Base-by-base conservation (phyloP, 2,113 vertebrate genomes). In the Salvelinus alpinus region DNA sequence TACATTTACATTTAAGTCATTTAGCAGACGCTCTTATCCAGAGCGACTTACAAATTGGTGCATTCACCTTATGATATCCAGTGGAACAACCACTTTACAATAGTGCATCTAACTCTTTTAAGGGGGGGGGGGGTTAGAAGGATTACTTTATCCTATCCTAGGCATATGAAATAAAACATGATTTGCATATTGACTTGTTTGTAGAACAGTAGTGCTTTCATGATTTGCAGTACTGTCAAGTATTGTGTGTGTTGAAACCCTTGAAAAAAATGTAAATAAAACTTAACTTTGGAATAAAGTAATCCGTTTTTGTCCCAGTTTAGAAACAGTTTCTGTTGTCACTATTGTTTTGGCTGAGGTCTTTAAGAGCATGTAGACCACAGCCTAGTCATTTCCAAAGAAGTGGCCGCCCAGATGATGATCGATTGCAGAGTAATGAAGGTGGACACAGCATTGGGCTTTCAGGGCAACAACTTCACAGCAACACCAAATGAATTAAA, bases 371-470 rank as follows among this genome's bases (percentile, higher is more conserved):
- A 81, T 82, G 80, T 74, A 80, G 76, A 80, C 59, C 68, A 65
- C 74, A 77, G 78, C 74, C 34, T 80, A 72, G 75, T 71, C 78
- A 80, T 81, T 88, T 74, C 64, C 31, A 76, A 34, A 72, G 72
- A 80, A 77, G 65, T 59, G 51, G 85, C 59, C 74, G 64, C 64
- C 87, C 76, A 64, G 54, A 80, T 83, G 70, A 82, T 86, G 88
- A 90, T 88, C 82, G 88, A 91, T 88, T 91, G 76, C 64, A 76
- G 71, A 68, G 75, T 81, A 88, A 85, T 85, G 82, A 87, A 86
- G 74, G 65, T 7, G 76, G 84, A 76, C 78, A 72, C 78, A 74
- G 72, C 70, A 72, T 68, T 74, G 74, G 75, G 79, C 80, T 87
- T 81, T 84, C 66, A 78, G 78, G 82, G 85, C 82, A 84, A 85